phyloP scores from a whole-genome alignment of 2,797 vertebrate genomes.

The Gambelia wislizenii region DNA sequence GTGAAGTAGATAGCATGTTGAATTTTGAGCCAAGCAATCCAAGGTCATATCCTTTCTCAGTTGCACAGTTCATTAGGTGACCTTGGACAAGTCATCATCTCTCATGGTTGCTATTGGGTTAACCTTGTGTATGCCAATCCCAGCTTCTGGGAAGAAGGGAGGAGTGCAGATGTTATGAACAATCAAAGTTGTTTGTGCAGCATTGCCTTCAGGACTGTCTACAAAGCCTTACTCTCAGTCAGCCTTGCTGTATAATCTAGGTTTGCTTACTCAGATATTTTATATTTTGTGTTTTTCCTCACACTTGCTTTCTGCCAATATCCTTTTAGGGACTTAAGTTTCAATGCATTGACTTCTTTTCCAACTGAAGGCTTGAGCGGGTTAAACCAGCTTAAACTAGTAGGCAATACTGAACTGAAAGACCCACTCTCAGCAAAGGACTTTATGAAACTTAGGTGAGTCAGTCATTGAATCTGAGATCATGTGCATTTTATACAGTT shows the following conservation, averaged over 20 bases:
- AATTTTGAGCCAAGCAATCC: background rate
- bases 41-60: background rate
- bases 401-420: slow-evolving; percentile 91
- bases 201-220: background rate
- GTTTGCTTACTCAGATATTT: background rate
- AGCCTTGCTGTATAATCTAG: background rate
- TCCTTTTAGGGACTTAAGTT: slow-evolving; percentile 90
- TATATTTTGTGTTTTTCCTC: background rate
- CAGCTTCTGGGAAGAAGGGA: background rate
- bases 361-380: slow-evolving; percentile 86
- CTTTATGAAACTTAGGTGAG: slow-evolving; percentile 92
- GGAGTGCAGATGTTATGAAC: background rate
- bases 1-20: background rate
- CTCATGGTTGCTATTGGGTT: background rate
- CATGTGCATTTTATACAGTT: background rate
- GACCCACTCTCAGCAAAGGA: slow-evolving; percentile 87
- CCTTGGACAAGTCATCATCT: background rate
- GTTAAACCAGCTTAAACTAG: slow-evolving; percentile 93
- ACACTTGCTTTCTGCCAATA: background rate
- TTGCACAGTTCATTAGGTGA: background rate
- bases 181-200: background rate
- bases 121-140: background rate
- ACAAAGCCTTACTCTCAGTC: background rate
- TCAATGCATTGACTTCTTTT: slow-evolving; percentile 88
- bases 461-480: slow-evolving; percentile 20